phyloP scores from a whole-genome alignment of 2,888 invertebrate genomes.

The Spisula solida region DNA sequence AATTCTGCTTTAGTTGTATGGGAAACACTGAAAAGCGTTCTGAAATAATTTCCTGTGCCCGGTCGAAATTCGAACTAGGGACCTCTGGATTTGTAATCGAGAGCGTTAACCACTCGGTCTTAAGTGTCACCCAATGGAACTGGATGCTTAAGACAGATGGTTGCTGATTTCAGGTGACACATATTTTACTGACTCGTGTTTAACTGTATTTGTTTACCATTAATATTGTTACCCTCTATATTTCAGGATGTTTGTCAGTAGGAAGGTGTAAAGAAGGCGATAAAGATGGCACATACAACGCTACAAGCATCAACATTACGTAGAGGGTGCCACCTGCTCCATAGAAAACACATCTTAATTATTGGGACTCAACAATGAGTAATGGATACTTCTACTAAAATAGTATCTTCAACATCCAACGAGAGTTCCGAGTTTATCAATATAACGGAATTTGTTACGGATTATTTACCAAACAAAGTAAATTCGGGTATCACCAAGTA shows the following conservation, averaged over 20 bases:
- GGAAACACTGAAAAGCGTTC: no score
- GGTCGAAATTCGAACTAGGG: no score
- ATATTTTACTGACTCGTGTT: no score
- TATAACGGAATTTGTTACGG: not conserved
- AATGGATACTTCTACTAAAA: not conserved
- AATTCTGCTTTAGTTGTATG: no score
- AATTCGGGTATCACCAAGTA: not conserved
- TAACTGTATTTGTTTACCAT: not conserved
- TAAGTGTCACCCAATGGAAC: no score
- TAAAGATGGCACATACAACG: not conserved
- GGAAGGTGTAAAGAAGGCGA: not conserved
- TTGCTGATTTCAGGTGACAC: no score
- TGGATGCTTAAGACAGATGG: no score
- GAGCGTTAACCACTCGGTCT: no score
- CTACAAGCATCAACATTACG: not conserved
- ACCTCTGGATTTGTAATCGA: no score
- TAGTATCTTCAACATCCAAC: not conserved
- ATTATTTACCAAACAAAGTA: not conserved
- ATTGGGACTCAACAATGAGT: no score
- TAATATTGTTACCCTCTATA: not conserved
- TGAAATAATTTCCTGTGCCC: no score
- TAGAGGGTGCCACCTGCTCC: not conserved
- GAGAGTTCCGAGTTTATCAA: not conserved
- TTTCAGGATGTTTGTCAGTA: not conserved
- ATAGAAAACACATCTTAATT: not conserved